Evolutionary conservation across 2,797 vertebrate species (phyloP).

Genomic region (Falco novaeseelandiae): DNA sequence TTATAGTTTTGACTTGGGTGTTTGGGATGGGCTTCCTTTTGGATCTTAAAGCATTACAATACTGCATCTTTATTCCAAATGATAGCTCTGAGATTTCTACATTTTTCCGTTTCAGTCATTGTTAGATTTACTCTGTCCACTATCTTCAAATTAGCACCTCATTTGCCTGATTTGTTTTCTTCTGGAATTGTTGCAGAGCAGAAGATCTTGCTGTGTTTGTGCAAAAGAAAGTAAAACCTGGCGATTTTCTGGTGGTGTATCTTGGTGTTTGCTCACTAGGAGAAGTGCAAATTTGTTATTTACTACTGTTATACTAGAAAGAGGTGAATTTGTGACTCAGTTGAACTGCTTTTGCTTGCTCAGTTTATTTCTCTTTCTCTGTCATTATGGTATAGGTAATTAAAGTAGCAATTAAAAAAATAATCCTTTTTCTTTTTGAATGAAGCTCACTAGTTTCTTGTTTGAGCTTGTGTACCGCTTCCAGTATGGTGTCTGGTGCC

Average conservation of each 20-base stretch:
- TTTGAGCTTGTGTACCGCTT: neutral
- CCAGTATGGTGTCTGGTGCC: accelerated
- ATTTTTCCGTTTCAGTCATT: neutral
- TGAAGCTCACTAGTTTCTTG: neutral
- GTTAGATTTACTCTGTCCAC: neutral
- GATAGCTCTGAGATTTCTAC: neutral
- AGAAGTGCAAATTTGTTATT: neutral
- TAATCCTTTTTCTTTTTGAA: neutral
- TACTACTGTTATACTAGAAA: neutral
- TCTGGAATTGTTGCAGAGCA: neutral
- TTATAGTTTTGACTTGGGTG: neutral
- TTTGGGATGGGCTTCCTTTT: neutral
- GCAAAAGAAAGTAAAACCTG: neutral
- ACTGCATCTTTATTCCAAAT: neutral
- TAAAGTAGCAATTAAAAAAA: neutral
- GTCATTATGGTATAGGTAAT: accelerated
- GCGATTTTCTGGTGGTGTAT: neutral
- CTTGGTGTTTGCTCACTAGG: neutral
- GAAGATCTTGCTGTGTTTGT: neutral
- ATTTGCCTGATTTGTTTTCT: neutral
- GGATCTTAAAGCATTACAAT: neutral
- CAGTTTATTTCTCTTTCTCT: neutral
- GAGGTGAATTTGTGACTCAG: neutral
- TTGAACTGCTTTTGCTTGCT: neutral
- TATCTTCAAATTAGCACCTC: neutral